Evolutionary conservation across 2,113 vertebrate genomes (phyloP), one percentile per base, ranked within the genome.

Genomic region (Stigmatopora nigra): DNA sequence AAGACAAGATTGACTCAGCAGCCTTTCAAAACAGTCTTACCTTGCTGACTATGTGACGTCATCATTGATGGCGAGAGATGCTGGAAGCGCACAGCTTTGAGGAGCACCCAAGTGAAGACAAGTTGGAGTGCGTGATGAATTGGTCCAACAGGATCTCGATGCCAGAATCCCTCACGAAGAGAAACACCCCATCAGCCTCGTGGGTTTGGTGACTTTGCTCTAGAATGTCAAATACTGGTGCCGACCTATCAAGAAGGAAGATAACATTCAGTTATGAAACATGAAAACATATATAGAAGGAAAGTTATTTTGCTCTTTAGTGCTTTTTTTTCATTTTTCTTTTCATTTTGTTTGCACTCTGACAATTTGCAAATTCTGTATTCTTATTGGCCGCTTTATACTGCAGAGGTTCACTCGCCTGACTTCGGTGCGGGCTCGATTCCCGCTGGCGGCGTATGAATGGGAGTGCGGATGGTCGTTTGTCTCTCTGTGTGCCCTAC

Each of bases 11-110:
- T 8, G 3, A 52, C 4, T n/a, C 7, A n/a, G 16, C 16, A 9
- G 48, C 48, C 2, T 51, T 11, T 55, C 70, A 63, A 82, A 72
- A 7, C 0, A 4, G 7, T 71, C 82, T 79, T 80, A 90, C 89
- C 89, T 88, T 82, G 83, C 41, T 84, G 87, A 69, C 74, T 85
- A 65, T 84, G 87, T 66, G 89, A 89, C 12, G 87, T 88, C 89
- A 90, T 90, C 6, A 19, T 76, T 56, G 73, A 74, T 49, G 66
- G 22, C 38, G 0, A 11, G 52, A 59, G 59, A 17, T 19, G 53
- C 52, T 8, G n/a, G 0, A 56, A 0, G 13, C 31, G 62, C 61
- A 1, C 45, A 5, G 59, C 67, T 73, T 46, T 66, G 68, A 59
- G 63, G 64, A 1, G 65, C 68, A 22, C 17, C 70, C 66, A 65